These are phyloP conservation scores for Mustela nigripes DNA, from an alignment of 2,113 vertebrate species.

Conservation along the genomic window DNA sequence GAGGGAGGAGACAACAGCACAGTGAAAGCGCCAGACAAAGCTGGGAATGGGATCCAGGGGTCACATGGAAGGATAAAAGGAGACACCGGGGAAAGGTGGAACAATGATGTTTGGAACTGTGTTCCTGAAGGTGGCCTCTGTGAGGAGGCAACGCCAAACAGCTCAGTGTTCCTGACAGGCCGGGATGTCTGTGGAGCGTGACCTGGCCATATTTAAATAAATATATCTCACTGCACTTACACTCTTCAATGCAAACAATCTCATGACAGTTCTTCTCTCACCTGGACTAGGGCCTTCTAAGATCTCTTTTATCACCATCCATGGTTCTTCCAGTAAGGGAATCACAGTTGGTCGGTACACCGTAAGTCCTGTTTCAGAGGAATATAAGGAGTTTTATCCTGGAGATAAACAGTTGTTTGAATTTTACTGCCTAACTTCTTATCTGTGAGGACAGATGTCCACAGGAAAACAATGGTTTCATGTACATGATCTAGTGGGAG, in stretches of 20 bases:
- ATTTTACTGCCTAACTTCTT: background rate
- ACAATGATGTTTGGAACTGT: background rate
- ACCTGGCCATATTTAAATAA: background rate
- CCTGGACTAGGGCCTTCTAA: slow-evolving; percentile 81
- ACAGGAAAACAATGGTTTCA: background rate
- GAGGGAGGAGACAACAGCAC: background rate
- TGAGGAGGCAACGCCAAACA: background rate
- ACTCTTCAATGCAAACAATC: background rate
- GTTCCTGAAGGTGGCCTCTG: background rate
- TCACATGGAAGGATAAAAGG: background rate
- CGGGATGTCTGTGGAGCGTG: background rate
- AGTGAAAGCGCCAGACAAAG: background rate
- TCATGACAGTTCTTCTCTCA: slow-evolving; percentile 57
- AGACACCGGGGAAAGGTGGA: background rate
- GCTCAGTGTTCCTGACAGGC: background rate
- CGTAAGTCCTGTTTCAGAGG: slow-evolving; percentile 75
- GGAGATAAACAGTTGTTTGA: background rate
- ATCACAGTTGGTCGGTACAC: slow-evolving; percentile 82
- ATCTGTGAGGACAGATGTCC: background rate
- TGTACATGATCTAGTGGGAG: background rate
- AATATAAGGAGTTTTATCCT: slow-evolving; percentile 56
- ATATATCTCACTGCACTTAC: background rate
- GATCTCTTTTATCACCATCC: slow-evolving; percentile 83
- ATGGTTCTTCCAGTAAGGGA: slow-evolving; percentile 79
- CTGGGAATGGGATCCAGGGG: background rate